Evolutionary conservation across 2,113 vertebrate genomes (phyloP).

Genomic region (Pteruthius melanotis): DNA sequence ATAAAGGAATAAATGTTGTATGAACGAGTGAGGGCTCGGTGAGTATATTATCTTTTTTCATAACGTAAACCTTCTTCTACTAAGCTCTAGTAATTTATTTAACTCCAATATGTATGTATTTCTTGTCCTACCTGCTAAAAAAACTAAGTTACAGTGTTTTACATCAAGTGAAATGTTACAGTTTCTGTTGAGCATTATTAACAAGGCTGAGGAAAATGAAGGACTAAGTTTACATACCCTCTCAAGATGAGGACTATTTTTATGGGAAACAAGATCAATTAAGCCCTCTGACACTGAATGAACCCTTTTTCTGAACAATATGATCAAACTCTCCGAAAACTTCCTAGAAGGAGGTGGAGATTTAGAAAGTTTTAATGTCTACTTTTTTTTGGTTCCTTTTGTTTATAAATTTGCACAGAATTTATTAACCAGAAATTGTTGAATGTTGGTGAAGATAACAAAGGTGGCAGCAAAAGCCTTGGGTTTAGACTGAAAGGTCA

Average conservation of each 20-base stretch:
- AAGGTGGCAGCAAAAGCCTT: neutral
- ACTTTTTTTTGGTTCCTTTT: neutral
- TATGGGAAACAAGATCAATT: neutral
- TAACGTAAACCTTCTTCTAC: neutral
- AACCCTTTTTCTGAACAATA: neutral
- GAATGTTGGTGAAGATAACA: neutral
- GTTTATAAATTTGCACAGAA: neutral
- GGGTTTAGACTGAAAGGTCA: neutral
- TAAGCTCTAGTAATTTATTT: neutral
- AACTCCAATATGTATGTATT: neutral
- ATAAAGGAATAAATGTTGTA: neutral
- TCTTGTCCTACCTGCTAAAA: neutral
- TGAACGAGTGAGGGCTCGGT: neutral
- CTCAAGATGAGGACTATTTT: neutral
- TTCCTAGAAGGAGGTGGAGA: neutral
- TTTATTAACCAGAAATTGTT: neutral
- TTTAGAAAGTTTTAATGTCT: neutral
- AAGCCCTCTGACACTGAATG: neutral
- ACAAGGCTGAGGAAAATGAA: neutral
- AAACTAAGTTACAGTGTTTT: neutral
- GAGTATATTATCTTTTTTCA: neutral
- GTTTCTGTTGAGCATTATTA: neutral
- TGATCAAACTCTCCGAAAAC: neutral
- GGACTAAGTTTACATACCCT: neutral
- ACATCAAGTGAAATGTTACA: fast-evolving